Evolutionary conservation across 2,888 invertebrate genomes (phyloP).

Genomic region (Hipparchia semele): DNA sequence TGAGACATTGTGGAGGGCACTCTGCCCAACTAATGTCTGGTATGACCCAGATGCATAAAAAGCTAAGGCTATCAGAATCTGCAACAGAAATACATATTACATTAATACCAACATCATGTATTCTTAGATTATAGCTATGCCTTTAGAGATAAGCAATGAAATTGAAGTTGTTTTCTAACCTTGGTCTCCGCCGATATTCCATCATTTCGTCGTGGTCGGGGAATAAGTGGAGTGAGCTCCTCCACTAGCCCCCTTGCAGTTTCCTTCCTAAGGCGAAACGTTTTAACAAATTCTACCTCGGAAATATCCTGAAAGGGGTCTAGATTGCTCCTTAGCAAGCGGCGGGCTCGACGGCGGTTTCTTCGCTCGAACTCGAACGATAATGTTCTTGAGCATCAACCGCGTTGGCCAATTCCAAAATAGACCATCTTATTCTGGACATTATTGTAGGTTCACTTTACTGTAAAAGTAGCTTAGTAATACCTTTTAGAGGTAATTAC

Average conservation of each 20-base stretch:
- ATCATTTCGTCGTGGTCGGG: neutral
- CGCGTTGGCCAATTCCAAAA: no score
- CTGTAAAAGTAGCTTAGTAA: no score
- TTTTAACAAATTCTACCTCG: slow-evolving; percentile 2
- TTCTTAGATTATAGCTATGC: no score
- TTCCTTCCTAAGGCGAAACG: neutral
- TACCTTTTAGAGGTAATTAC: no score
- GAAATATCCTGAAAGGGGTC: slow-evolving; percentile 1
- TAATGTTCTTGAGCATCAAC: no score
- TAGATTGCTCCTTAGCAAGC: no score
- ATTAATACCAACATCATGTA: neutral
- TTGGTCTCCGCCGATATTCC: neutral
- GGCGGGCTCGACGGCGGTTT: no score
- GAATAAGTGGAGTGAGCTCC: slow-evolving; percentile 3
- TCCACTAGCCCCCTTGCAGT: neutral
- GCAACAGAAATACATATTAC: neutral
- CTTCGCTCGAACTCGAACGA: no score
- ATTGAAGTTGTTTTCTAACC: slow-evolving; percentile 1
- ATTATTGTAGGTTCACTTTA: no score
- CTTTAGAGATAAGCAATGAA: neutral
- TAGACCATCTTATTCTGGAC: no score
- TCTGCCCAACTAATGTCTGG: neutral
- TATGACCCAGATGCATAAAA: neutral
- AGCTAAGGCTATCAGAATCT: neutral
- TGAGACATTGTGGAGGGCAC: slow-evolving; percentile 1